phyloP scores from a whole-genome alignment of 2,888 invertebrate species.

The Ormyrus rosae region DNA sequence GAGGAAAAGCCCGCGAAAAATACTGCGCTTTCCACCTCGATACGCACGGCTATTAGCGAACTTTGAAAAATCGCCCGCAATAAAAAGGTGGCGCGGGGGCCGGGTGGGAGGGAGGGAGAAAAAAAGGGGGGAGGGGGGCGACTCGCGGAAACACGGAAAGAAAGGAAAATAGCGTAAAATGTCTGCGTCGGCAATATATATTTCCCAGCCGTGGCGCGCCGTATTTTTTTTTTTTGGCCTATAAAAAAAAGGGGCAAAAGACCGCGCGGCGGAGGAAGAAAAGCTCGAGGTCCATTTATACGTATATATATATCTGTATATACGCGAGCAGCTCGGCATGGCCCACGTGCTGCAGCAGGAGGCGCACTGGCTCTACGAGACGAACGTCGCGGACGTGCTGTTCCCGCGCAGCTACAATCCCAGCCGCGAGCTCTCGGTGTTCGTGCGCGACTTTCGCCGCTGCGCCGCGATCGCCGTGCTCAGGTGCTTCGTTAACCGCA shows the following conservation, averaged over 20 bases:
- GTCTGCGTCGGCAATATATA: constrained; percentile 18
- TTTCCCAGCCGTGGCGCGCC: neutral
- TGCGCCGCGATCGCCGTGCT: constrained; percentile 88
- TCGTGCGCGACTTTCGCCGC: constrained; percentile 84
- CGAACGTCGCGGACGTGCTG: constrained; percentile 79
- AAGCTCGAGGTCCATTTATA: neutral
- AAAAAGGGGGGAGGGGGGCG: neutral
- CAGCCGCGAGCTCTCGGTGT: constrained; percentile 78
- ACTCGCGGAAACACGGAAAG: no score
- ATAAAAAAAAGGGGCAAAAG: neutral
- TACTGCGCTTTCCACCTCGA: constrained; percentile 14
- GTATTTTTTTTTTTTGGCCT: no score
- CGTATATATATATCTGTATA: neutral
- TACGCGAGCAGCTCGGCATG: constrained; percentile 66
- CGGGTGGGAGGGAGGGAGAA: neutral
- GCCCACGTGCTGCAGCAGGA: constrained; percentile 75
- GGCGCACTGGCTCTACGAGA: constrained; percentile 81
- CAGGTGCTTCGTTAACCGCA: constrained; percentile 78
- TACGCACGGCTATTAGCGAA: constrained; percentile 31
- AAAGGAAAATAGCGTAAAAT: constrained; percentile 20
- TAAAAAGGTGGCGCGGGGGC: neutral
- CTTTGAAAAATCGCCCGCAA: constrained; percentile 25
- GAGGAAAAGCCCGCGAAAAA: neutral
- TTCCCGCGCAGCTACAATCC: constrained; percentile 86
- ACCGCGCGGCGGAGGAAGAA: neutral